Percentiles rank a stretch among this genome's conserved stretches.
These are phyloP conservation scores for Trypoxylon attenuatum DNA, from an alignment of 2,888 invertebrate genomes.

Conservation along the genomic window DNA sequence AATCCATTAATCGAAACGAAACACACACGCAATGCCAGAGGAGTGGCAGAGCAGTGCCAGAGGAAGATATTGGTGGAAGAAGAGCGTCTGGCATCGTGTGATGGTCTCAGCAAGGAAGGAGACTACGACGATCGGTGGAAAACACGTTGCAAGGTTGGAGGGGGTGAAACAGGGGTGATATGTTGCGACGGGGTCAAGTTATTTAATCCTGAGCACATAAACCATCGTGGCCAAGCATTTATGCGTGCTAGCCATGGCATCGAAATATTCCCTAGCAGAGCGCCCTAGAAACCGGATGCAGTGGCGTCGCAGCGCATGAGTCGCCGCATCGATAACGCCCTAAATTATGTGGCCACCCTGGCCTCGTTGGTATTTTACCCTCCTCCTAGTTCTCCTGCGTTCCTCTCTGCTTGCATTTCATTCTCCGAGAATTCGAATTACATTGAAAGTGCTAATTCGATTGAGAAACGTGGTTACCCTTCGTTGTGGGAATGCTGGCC, in stretches of 20 bases:
- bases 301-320: conserved; percentile 17
- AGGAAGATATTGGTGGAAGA: background rate
- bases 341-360: background rate
- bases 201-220: conserved; percentile 71
- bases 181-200: conserved; percentile 73
- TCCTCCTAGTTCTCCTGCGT: background rate
- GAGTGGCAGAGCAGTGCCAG: no score
- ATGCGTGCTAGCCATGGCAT: conserved; percentile 49
- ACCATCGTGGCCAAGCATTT: conserved; percentile 68
- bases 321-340: conserved; percentile 8
- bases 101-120: background rate
- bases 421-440: background rate
- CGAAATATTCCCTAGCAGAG: conserved; percentile 50
- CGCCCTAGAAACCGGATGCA: conserved; percentile 21
- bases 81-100: background rate
- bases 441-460: no score
- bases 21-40: no score
- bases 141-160: conserved; percentile 8
- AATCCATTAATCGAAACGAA: no score
- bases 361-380: background rate
- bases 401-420: background rate
- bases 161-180: conserved; percentile 57
- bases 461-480: no score
- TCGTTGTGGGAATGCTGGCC: no score
- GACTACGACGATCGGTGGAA: conserved; percentile 3